Base-by-base conservation (phyloP, 1,140 invertebrate genomes). In the Achatina immaculata region DNA sequence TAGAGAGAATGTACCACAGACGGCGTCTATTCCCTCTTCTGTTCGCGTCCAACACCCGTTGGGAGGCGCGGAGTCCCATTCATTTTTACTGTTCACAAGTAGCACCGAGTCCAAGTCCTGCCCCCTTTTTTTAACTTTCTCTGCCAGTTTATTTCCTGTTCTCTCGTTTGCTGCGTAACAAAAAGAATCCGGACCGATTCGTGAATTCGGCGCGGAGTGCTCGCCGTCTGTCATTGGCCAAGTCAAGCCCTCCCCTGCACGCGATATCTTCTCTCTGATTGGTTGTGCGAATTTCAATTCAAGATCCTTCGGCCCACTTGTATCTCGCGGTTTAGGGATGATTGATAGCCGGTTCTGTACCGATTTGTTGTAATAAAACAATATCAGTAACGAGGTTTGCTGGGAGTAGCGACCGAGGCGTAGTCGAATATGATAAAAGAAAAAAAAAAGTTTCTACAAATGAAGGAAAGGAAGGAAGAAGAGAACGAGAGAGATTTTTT, bases 211-310 rank as follows among this genome's bases (percentile, higher is more conserved):
- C 6, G 7, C 48, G 48, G 6, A 62, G 16, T 62, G 74, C 36
- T 36, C 74, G 74, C 19, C 36, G 74, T 76, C 74, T 76, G 74
- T 76, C 74, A 76, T 62, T 76, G 51, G 74, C 36, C 3, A 65
- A n/a, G 7, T 51, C 24, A 55, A 45, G 51, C 74, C 74, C 74
- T 55, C 74, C 51, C 55, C 51, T 65, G 74, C 74, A 76, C 55
- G 14, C 7, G 74, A 28, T 36, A 62, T 65, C 51, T 62, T 43
- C 45, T 31, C 34, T 16, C 4, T 55, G 74, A 65, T 76, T 76
- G 74, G 74, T 11, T 55, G 74, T 73, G 48, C 16, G 48, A 76
- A 40, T 76, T 31, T n/a, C 19, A 1, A 62, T 62, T 58, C 74
- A 31, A 6, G 40, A 31, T 42, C 72, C n/a, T 14, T 36, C 31